Evolutionary conservation across 2,888 invertebrate species (phyloP).

Genomic region (Coecobrya sp.): DNA sequence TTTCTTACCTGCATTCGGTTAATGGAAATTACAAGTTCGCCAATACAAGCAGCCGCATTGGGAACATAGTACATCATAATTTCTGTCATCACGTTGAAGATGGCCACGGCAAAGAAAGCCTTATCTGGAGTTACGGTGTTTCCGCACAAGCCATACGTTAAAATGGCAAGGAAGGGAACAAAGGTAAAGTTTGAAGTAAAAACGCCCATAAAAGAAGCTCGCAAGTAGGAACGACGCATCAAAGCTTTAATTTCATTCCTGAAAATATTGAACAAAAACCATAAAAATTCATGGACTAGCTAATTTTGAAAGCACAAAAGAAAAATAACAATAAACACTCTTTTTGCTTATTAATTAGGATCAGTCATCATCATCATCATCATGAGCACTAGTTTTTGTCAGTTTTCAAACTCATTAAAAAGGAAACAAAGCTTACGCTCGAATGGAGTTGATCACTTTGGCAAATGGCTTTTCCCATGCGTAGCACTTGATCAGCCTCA

Average conservation of each 20-base stretch:
- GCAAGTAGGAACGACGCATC: constrained; percentile 90
- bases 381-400: not conserved
- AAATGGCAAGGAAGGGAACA: constrained; percentile 93
- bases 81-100: constrained; percentile 75
- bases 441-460: constrained; percentile 87
- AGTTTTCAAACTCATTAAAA: not conserved
- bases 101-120: constrained; percentile 81
- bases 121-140: constrained; percentile 77
- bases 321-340: not conserved
- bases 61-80: constrained; percentile 82
- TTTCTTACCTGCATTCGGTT: constrained; percentile 70
- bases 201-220: constrained; percentile 91
- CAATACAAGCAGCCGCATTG: constrained; percentile 68
- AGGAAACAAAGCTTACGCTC: constrained; percentile 39
- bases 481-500: constrained; percentile 91
- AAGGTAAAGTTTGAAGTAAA: constrained; percentile 93
- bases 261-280: constrained; percentile 29
- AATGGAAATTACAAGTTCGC: constrained; percentile 80
- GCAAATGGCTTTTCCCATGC: constrained; percentile 89
- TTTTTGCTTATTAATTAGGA: constrained; percentile 16
- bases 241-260: constrained; percentile 92
- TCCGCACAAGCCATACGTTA: constrained; percentile 90
- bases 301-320: not conserved
- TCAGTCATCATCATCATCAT: not conserved
- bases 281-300: not conserved